Base-by-base conservation (phyloP, 2,888 invertebrate genomes). In the Andrena hattorfiana region DNA sequence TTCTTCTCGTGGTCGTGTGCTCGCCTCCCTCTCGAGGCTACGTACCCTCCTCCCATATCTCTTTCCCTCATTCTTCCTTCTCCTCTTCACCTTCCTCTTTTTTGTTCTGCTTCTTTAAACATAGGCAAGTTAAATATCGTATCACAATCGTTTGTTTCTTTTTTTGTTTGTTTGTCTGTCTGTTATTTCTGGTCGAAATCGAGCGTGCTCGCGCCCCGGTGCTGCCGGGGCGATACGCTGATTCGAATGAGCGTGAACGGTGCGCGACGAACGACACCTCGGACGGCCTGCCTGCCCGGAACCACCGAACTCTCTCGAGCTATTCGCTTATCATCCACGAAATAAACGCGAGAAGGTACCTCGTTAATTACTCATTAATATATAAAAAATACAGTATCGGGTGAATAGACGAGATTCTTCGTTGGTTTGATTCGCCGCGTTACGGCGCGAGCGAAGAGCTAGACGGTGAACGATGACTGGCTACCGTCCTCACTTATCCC, bases 81-180 rank as follows among this genome's bases (percentile, higher is more conserved):
- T 67, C 73, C 49, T 64, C 30, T 67, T 73, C 72, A 66, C 72
- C 70, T 20, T 63, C 73, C 10, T 63, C 76, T 77, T 83, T 83
- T 78, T 79, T 76, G 87, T 80, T 66, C 79, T 87, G n/a, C 56
- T 83, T 77, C 85, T 76, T 77, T 90, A 91, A 93, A 93, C 93
- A 92, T 93, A 94, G 93, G 92, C 93, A 93, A 94, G 94, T 93
- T 94, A 93, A 94, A 93, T 94, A 93, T 93, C 92, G 92, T 94
- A 94, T 94, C 93, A 94, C 93, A 94, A 94, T 94, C 93, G 93
- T 94, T 87, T 72, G 64, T 51, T 51, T 68, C 51, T 62, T 26
- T 60, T 60, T 42, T 62, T 42, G 13, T 62, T 32, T 26, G 49
- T 8, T 23, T 35, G 48, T 42, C 42, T 48, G 42, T 71, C 59